Conservation (phyloP, 2,888 invertebrate species). For the Bombylius discolor region DNA sequence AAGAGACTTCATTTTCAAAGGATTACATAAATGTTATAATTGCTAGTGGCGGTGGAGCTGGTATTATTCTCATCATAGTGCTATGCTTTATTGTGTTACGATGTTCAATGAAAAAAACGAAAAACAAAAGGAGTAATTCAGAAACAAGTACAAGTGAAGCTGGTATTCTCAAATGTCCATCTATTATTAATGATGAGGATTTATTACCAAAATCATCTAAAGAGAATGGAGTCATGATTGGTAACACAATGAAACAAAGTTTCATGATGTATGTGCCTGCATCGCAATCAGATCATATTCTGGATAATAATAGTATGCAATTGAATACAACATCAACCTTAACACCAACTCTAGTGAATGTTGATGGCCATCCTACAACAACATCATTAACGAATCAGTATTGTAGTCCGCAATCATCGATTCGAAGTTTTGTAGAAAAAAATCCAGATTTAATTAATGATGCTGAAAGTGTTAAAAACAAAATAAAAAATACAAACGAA, state of each 20-base stretch:
- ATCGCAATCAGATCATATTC: slow-evolving; percentile 16
- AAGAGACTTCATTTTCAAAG: slow-evolving; percentile 53
- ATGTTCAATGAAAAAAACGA: slow-evolving; percentile 33
- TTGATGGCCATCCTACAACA: slow-evolving; percentile 28
- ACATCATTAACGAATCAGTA: slow-evolving; percentile 38
- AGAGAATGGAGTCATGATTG: slow-evolving; percentile 23
- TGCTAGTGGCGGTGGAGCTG: slow-evolving; percentile 49
- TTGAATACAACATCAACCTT: slow-evolving; percentile 14
- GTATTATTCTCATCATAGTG: slow-evolving; percentile 50
- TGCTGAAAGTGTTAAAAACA: slow-evolving; percentile 48
- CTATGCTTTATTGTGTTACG: slow-evolving; percentile 54
- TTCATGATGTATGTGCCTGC: slow-evolving; percentile 31
- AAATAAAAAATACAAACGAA: slow-evolving; percentile 31
- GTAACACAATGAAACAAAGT: slow-evolving; percentile 34
- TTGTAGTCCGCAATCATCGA: slow-evolving; percentile 43
- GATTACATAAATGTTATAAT: slow-evolving; percentile 58
- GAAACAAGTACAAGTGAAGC: slow-evolving; percentile 44
- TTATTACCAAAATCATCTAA: slow-evolving; percentile 27
- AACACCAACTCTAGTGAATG: slow-evolving; percentile 19
- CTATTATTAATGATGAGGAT: slow-evolving; percentile 33
- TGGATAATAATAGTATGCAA: slow-evolving; percentile 20
- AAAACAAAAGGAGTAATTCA: slow-evolving; percentile 34
- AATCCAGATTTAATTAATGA: slow-evolving; percentile 72
- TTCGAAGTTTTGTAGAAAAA: slow-evolving; percentile 47
- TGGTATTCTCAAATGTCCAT: slow-evolving; percentile 40